phyloP scores from a whole-genome alignment of 2,113 vertebrate species.

The Crotalus helleri region DNA sequence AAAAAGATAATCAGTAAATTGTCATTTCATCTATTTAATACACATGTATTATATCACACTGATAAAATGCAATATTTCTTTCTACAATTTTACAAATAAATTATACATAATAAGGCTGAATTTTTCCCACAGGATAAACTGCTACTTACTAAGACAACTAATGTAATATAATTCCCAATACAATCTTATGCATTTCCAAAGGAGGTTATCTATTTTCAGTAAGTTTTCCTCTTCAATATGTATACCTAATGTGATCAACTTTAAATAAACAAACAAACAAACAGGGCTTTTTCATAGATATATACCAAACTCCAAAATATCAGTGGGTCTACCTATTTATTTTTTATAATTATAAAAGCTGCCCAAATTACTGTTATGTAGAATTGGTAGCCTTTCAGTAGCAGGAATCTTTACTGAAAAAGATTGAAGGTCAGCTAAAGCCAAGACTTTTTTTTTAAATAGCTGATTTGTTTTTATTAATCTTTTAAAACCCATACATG shows the following conservation, averaged over 20 bases:
- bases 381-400: not conserved
- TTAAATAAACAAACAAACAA: too few relatives aligned
- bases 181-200: not conserved
- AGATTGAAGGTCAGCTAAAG: not conserved
- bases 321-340: not conserved
- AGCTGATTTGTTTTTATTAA: not conserved
- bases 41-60: too few relatives aligned
- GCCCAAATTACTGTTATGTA: not conserved
- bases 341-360: not conserved
- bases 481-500: not conserved
- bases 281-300: not conserved
- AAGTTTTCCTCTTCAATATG: not conserved
- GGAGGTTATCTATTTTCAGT: not conserved
- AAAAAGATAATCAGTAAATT: too few relatives aligned
- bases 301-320: not conserved
- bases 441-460: not conserved
- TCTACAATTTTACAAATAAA: not conserved
- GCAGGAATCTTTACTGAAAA: not conserved
- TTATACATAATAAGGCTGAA: not conserved
- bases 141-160: not conserved
- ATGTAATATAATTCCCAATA: not conserved
- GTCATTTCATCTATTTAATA: too few relatives aligned
- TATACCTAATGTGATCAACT: not conserved
- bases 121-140: not conserved
- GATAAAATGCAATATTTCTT: too few relatives aligned